Conservation (phyloP, 2,888 invertebrate genomes). For the Brachyopa scutellaris region DNA sequence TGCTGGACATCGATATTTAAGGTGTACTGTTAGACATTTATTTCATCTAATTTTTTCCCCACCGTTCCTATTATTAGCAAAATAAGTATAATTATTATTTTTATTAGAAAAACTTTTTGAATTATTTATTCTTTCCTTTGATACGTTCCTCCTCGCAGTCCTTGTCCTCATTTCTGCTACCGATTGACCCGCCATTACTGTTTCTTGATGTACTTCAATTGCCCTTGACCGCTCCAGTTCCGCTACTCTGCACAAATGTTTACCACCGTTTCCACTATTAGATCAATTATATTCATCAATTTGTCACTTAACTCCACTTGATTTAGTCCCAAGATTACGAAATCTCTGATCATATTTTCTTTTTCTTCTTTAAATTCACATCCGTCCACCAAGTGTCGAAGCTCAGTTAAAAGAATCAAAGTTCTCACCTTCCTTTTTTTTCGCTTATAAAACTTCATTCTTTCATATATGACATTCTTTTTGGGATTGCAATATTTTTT, state of each 20-base stretch:
- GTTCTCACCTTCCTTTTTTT: neutral
- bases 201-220: too few species aligned
- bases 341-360: constrained; percentile 13
- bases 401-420: neutral
- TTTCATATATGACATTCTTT: neutral
- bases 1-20: too few species aligned
- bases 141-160: too few species aligned
- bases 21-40: too few species aligned
- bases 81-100: too few species aligned
- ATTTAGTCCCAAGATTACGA: neutral
- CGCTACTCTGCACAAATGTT: too few species aligned
- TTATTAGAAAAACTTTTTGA: too few species aligned
- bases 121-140: too few species aligned
- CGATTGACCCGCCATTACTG: too few species aligned
- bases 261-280: neutral
- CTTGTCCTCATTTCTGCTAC: too few species aligned
- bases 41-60: too few species aligned
- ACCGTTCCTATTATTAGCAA: neutral
- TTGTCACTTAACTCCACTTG: neutral
- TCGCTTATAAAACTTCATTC: constrained; percentile 4
- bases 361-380: constrained; percentile 15
- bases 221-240: too few species aligned
- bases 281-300: neutral
- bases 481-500: constrained; percentile 19
- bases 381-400: constrained; percentile 3